Evolutionary conservation across 2,888 invertebrate genomes (phyloP), one percentile per base, ranked within the genome.

Genomic region (Pristionchus fissidentatus): DNA sequence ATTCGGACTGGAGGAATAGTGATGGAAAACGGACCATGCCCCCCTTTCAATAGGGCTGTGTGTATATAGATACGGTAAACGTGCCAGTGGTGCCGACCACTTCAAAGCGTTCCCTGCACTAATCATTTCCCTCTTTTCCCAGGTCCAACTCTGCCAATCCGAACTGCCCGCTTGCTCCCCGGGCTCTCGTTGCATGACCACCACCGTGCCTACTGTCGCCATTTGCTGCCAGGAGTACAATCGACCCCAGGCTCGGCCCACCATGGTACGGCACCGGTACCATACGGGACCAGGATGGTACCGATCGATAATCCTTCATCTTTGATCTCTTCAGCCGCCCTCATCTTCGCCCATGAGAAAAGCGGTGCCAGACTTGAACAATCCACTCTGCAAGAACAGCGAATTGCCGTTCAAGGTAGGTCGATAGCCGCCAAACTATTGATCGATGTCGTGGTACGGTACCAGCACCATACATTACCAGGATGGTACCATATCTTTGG

Each of bases 141-240:
- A 88, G 87, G 88, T 89, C 29, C 90, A 88, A 86, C 70, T 89
- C 49, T 90, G 90, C 55, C 87, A 88, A 57, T 84, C 85, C 0
- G 87, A 88, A 60, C 60, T 85, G 57, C 85, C 86, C 41, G 85
- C 86, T 7, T 90, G 90, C 46, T 89, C 90, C 26, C 84, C 86
- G 19, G 88, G 88, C n/a, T 85, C 88, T 13, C 85, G 85, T 22
- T 90, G 90, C 84, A 85, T 87, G 87, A 87, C 89, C 13, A 88
- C 90, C 0, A 88, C 84, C 29, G 85, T 89, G 1, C 86, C 88
- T 0, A 88, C 88, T 52, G 81, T 88, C 0, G 85, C 87, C 4
- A 89, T 90, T 70, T 90, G 90, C 85, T 90, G 90, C 78, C 85
- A 87, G 41, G 85, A 87, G 83, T 88, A 89, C 84, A 83, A 41